Evolutionary conservation across 1,140 invertebrate species (phyloP).

Genomic region (Rhopalosiphum maidis): DNA sequence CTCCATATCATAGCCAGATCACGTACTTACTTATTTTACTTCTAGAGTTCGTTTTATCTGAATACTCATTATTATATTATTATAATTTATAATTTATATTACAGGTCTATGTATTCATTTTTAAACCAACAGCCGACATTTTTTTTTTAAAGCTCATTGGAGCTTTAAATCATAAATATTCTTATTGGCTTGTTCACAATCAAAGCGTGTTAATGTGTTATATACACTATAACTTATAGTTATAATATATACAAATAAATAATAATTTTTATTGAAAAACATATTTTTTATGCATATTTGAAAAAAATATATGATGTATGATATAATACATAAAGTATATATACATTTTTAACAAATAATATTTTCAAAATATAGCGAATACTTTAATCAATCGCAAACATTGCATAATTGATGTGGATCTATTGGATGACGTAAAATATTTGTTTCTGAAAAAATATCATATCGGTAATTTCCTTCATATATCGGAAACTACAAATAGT

Average conservation of each 20-base stretch:
- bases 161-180: background rate
- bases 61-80: slow-evolving; percentile 10
- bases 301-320: background rate
- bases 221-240: no score
- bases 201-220: background rate
- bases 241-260: background rate
- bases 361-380: background rate
- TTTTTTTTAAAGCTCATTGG: background rate
- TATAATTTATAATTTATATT: background rate
- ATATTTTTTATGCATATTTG: background rate
- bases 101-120: background rate
- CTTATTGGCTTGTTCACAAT: background rate
- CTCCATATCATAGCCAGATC: background rate
- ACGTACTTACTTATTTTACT: background rate
- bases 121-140: background rate
- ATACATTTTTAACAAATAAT: background rate
- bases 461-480: background rate
- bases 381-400: background rate
- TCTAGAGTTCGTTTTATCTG: background rate
- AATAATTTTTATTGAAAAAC: background rate
- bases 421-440: background rate
- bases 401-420: background rate
- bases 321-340: no score
- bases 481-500: background rate
- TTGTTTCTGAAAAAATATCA: background rate